Percentiles rank a stretch among this genome's conserved stretches.
Conservation (phyloP, 2,888 invertebrate species). For the Parelbella ahira region DNA sequence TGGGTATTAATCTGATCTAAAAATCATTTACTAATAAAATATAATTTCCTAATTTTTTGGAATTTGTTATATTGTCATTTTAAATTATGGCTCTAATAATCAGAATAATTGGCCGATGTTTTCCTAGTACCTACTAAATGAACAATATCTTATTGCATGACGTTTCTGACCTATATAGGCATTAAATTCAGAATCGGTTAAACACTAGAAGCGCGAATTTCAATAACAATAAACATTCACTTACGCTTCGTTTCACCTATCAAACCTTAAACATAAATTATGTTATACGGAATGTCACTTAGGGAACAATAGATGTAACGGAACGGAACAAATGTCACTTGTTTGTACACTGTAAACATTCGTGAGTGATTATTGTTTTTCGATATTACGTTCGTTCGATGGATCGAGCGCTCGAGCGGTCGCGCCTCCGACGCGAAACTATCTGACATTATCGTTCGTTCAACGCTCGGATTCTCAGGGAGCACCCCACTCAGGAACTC, state of each 20-base stretch:
- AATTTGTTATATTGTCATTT: too few relatives aligned
- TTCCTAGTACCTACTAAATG: too few relatives aligned
- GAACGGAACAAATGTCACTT: conserved; percentile 29
- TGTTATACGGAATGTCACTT: conserved; percentile 24
- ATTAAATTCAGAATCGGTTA: too few relatives aligned
- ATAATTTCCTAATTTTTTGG: too few relatives aligned
- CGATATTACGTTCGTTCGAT: conserved; percentile 18
- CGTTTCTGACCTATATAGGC: neutral
- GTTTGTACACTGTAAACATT: conserved; percentile 15
- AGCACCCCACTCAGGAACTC: conserved; percentile 26
- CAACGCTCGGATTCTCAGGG: conserved; percentile 16
- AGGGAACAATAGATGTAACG: conserved; percentile 19
- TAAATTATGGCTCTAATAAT: too few relatives aligned
- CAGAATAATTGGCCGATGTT: too few relatives aligned
- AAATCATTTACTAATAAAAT: too few relatives aligned
- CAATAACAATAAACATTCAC: conserved; percentile 31
- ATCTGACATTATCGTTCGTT: conserved; percentile 22
- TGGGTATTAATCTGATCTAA: too few relatives aligned
- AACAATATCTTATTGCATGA: too few relatives aligned
- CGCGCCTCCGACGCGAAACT: conserved; percentile 15
- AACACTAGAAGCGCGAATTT: conserved; percentile 2
- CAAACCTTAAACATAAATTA: conserved; percentile 23
- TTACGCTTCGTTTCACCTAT: conserved; percentile 34
- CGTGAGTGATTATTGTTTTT: conserved; percentile 17
- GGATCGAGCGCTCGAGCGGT: conserved; percentile 15